Conservation (phyloP, 2,797 vertebrate genomes). For the Antennarius maculatus region DNA sequence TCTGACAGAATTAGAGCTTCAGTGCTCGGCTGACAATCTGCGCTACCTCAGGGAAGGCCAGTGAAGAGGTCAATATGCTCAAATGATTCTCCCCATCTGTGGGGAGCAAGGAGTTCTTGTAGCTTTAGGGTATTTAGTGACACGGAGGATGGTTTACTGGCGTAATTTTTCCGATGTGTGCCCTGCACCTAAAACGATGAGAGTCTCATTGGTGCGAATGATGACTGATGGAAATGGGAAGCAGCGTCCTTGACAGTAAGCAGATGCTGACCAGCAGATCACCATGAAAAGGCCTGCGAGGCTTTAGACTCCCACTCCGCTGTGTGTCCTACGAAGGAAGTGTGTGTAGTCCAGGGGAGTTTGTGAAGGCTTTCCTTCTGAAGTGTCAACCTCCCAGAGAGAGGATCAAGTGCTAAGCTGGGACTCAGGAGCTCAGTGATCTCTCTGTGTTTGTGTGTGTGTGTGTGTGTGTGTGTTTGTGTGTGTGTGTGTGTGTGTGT, state of each 20-base stretch:
- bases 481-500: constrained; percentile 36
- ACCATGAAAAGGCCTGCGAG: constrained; percentile 49
- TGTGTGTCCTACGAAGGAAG: not conserved
- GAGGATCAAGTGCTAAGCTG: constrained; percentile 78
- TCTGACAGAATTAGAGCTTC: constrained; percentile 54
- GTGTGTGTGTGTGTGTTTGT: constrained; percentile 15
- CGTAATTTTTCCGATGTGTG: constrained; percentile 53
- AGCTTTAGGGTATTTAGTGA: constrained; percentile 57
- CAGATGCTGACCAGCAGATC: constrained; percentile 73
- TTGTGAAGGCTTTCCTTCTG: constrained; percentile 66
- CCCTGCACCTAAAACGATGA: constrained; percentile 43
- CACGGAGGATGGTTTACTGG: constrained; percentile 40
- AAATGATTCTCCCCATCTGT: constrained; percentile 50
- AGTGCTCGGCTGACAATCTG: constrained; percentile 17
- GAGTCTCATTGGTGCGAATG: constrained; percentile 13
- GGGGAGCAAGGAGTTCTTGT: constrained; percentile 20
- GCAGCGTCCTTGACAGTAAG: constrained; percentile 54
- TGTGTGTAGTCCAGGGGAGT: constrained; percentile 21
- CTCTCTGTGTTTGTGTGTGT: constrained; percentile 14
- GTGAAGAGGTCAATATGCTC: constrained; percentile 55
- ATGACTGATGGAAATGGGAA: constrained; percentile 60
- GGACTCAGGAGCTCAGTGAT: constrained; percentile 65
- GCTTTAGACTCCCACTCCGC: constrained; percentile 26
- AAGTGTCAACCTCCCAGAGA: constrained; percentile 76
- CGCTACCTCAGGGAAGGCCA: constrained; percentile 35